These are phyloP conservation scores for Axis porcinus DNA, from an alignment of 2,113 vertebrate genomes.

Conservation along the genomic window DNA sequence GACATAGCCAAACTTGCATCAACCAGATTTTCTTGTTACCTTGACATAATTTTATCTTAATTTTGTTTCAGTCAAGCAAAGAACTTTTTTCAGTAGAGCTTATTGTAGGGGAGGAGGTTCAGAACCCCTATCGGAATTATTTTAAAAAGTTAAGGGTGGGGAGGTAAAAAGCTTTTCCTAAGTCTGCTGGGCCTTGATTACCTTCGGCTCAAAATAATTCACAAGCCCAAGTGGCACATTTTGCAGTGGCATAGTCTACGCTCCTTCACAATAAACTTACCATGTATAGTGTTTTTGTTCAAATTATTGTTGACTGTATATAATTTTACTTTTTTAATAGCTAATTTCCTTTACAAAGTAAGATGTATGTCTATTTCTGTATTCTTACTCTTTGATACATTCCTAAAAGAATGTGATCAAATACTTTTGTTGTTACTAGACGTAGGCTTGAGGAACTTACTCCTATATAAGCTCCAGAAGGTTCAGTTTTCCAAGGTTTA, in stretches of 20 bases:
- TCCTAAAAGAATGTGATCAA: neutral
- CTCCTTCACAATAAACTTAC: neutral
- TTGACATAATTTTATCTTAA: neutral
- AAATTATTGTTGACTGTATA: neutral
- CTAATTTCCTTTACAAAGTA: neutral
- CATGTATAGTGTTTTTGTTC: neutral
- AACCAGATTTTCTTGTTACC: neutral
- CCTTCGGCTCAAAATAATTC: neutral
- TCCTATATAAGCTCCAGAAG: neutral
- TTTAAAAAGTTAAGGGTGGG: neutral
- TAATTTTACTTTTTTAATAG: neutral
- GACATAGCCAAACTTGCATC: neutral
- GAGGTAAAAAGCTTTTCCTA: neutral
- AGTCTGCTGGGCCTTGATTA: neutral
- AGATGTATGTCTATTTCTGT: neutral
- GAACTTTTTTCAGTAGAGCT: neutral
- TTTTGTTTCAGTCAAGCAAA: neutral
- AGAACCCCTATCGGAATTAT: neutral
- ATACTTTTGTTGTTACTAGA: neutral
- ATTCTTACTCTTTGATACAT: neutral
- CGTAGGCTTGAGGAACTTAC: neutral
- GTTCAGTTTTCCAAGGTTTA: neutral
- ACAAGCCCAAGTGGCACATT: neutral
- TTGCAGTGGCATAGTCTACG: neutral
- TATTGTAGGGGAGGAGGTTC: neutral